phyloP scores from a whole-genome alignment of 2,113 vertebrate species.

The Tyrannus savana region DNA sequence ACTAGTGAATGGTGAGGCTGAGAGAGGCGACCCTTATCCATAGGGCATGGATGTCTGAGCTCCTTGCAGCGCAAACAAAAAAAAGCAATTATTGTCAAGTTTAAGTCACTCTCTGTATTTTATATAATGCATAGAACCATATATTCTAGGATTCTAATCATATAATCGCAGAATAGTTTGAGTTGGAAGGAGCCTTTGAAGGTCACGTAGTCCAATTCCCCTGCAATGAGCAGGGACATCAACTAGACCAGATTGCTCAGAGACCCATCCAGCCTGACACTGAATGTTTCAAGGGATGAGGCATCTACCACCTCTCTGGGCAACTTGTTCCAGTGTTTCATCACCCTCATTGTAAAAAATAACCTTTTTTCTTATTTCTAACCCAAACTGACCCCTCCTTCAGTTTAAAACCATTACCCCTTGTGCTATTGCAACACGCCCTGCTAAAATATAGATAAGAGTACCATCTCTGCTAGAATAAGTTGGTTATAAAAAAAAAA shows the following conservation, averaged over 20 bases:
- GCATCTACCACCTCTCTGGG: not conserved
- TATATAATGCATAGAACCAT: not conserved
- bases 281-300: not conserved
- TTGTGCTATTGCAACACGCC: not conserved
- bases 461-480: not conserved
- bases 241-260: not conserved
- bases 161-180: not conserved
- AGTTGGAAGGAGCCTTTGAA: not conserved
- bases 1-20: not conserved
- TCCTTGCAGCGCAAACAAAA: not conserved
- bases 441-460: not conserved
- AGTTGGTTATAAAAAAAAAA: not conserved
- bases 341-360: not conserved
- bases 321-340: not conserved
- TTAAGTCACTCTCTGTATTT: not conserved
- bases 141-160: not conserved
- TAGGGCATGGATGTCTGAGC: fast-evolving
- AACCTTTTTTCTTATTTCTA: not conserved
- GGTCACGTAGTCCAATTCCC: not conserved
- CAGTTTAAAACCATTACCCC: not conserved
- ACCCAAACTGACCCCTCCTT: not conserved
- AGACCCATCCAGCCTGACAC: not conserved
- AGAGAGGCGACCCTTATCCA: not conserved
- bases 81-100: too few species aligned
- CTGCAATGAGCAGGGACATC: not conserved